Evolutionary conservation across 92 coral and sea anemone genomes (phyloP), one percentile per base, ranked within the genome.

Genomic region (Epizoanthus rinbou): DNA sequence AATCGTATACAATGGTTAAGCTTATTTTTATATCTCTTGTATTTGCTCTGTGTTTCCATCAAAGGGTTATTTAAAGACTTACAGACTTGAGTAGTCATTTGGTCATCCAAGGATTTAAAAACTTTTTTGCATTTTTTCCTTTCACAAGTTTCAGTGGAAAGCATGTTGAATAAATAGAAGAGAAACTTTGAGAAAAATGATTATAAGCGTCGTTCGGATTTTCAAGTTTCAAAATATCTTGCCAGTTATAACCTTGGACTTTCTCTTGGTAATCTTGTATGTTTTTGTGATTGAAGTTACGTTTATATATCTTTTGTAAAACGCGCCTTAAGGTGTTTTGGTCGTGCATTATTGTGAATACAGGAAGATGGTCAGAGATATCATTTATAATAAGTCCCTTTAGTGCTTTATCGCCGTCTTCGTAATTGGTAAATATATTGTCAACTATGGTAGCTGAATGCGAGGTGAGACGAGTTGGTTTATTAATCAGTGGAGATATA

Each of bases 391-490:
- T 31, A 9, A 89, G 65, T 22, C 87, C 85, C 57, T 83, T 47
- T 17, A 68, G 54, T 31, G 28, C 56, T 65, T 75, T 74, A 6
- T 79, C 76, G 24, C 69, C 59, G 17, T 80, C 53, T 31, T 45
- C 22, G 28, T 57, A 73, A 37, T 91, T 82, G 5, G 89, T 84
- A 65, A 85, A 91, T 45, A 91, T 91, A 60, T 88, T 81, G 50
- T 91, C 90, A 39, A 85, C 82, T 72, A 91, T 57, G 0, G 90
- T 88, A n/a, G 92, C 90, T 25, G 92, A 74, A 75, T 88, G 68
- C 23, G 88, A 59, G 31, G 91, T 86, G 24, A 86, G 47, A 59
- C 92, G 73, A 6, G 91, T 86, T 24, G 90, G 91, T 28, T 84
- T 91, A 9, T 83, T 83, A 28, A 87, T 84, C 47, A 81, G 64